Evolutionary conservation across 2,113 vertebrate species (phyloP), one percentile per base, ranked within the genome.

Genomic region (Geococcyx californianus): DNA sequence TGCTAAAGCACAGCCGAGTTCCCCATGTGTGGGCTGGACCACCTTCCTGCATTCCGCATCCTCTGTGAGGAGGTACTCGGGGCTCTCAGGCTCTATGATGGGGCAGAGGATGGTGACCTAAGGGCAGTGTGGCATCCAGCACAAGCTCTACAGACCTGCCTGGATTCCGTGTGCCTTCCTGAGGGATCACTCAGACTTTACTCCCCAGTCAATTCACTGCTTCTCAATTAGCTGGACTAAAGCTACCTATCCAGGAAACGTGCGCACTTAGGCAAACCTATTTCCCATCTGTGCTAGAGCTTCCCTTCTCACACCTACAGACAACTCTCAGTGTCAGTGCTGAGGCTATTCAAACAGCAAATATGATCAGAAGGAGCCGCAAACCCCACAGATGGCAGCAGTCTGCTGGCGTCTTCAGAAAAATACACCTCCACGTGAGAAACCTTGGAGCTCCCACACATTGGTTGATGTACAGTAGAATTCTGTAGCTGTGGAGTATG

Each of bases 21-120:
- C 93, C 86, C 36, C 20, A 6, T 84, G 77, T 92, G 86, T 87
- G 93, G 93, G 51, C 86, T 84, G 67, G 45, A 68, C 34, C 54
- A 45, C 45, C 67, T 54, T 83, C 42, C 55, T 59, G 76, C 16
- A 36, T 4, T 49, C 70, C 59, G n/a, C 5, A 25, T 83, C 2
- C 29, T 34, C 21, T 2, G 3, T 40, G 13, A 68, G 62, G 38
- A 36, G 3, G 1, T 14, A 24, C 34, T 20, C 0, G 2, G 38
- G 17, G 29, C 19, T 85, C 24, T 18, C 34, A 44, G 13, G 14
- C 4, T 84, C 28, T 44, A 29, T 31, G 60, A 7, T 13, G 44
- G 44, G 33, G 10, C 25, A 54, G 70, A 24, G 7, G 2, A 28
- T 15, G 58, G 24, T 7, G 17, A 16, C 38, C 0, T 56, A 52